Evolutionary conservation across 35 echinoderm and acorn worm species (phyloP).

Genomic region (Apostichopus japonicus): DNA sequence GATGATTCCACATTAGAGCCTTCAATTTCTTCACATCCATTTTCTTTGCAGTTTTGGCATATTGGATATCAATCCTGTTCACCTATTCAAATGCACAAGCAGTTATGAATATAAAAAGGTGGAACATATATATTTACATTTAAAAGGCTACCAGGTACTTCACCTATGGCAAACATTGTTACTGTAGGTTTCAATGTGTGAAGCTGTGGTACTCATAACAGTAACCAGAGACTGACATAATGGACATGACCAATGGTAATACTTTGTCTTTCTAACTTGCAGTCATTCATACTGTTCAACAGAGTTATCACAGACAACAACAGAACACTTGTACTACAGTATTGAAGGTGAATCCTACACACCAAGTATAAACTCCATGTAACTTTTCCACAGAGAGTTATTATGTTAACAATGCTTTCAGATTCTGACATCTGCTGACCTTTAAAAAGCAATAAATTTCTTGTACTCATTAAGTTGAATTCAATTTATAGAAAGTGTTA

Average conservation of each 20-base stretch:
- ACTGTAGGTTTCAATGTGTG: no score
- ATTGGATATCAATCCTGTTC: constrained; percentile 91
- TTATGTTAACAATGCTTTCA: neutral
- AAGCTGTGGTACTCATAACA: no score
- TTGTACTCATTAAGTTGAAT: neutral
- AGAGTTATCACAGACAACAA: neutral
- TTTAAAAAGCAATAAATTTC: neutral
- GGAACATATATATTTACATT: no score
- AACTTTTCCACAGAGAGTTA: neutral
- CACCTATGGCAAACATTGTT: no score
- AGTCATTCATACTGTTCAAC: no score
- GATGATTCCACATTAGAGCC: constrained; percentile 79
- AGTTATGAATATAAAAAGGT: no score
- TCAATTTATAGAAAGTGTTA: no score
- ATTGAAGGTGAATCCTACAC: neutral
- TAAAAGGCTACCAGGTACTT: no score
- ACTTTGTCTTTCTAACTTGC: no score
- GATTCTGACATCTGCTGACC: neutral
- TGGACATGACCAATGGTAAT: no score
- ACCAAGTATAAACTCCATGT: neutral
- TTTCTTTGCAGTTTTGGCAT: constrained; percentile 92
- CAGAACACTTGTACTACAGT: neutral
- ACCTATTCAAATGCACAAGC: constrained; percentile 57
- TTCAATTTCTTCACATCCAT: constrained; percentile 97
- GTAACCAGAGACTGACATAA: no score